phyloP scores from a whole-genome alignment of 2,113 vertebrate species.

The Taxidea taxus region DNA sequence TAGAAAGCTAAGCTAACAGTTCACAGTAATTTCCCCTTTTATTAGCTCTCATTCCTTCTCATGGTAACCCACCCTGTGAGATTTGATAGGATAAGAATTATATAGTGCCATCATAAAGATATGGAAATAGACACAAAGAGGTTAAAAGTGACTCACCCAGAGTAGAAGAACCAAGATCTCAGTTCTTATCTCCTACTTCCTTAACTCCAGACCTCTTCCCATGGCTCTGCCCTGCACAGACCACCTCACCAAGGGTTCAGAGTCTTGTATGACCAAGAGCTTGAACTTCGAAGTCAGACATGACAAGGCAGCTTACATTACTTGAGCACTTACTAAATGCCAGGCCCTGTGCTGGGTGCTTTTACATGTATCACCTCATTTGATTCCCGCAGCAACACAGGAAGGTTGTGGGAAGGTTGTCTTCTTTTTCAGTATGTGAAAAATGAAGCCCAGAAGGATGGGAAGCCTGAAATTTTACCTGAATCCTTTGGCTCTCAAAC shows the following conservation, averaged over 20 bases:
- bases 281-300: constrained; percentile 18
- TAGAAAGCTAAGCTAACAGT: constrained; percentile 3
- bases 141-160: background rate
- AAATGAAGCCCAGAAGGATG: constrained; percentile 24
- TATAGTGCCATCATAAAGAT: background rate
- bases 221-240: background rate
- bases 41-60: background rate
- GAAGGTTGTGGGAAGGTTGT: background rate
- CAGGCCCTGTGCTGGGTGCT: background rate
- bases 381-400: background rate
- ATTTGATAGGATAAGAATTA: constrained; percentile 13
- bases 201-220: background rate
- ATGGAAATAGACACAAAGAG: background rate
- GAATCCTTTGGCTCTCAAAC: background rate
- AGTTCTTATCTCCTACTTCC: background rate
- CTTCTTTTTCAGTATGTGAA: background rate
- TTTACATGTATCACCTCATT: background rate
- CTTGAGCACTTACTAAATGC: background rate
- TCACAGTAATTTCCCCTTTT: background rate
- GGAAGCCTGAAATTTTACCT: constrained; percentile 10
- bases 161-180: background rate
- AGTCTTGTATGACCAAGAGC: constrained; percentile 7
- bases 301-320: background rate
- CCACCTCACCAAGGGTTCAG: background rate
- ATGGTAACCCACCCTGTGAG: background rate